Percentiles rank a stretch among this genome's conserved stretches.
Conservation (phyloP, 2,797 vertebrate species). For the Poecilia gillii region DNA sequence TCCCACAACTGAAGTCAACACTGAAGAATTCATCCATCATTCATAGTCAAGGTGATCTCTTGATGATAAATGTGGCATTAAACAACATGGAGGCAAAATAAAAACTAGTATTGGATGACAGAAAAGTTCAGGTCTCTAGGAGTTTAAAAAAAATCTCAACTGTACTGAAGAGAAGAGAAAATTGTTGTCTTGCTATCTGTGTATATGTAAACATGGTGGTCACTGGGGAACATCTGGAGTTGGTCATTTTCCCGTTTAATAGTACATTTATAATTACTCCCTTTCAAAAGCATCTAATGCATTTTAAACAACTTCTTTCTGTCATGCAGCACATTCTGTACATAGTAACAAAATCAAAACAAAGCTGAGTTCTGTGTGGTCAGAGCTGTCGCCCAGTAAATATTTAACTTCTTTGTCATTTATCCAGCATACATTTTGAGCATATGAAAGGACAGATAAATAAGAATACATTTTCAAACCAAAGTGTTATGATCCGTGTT, state of each 20-base stretch:
- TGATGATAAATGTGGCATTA: neutral
- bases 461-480: neutral
- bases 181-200: neutral
- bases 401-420: neutral
- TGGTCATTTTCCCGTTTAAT: neutral
- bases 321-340: neutral
- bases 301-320: neutral
- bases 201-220: neutral
- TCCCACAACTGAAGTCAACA: conserved; percentile 2
- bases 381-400: neutral
- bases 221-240: neutral
- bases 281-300: neutral
- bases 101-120: neutral
- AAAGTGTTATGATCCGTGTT: too few species aligned
- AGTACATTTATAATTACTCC: neutral
- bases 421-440: neutral
- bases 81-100: neutral
- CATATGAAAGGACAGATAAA: neutral
- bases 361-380: neutral
- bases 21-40: neutral
- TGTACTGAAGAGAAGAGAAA: neutral
- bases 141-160: neutral
- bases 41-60: neutral
- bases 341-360: neutral
- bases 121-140: neutral